Base-by-base conservation (phyloP, 2,113 vertebrate genomes). In the Cryptomyrus ogoouensis region DNA sequence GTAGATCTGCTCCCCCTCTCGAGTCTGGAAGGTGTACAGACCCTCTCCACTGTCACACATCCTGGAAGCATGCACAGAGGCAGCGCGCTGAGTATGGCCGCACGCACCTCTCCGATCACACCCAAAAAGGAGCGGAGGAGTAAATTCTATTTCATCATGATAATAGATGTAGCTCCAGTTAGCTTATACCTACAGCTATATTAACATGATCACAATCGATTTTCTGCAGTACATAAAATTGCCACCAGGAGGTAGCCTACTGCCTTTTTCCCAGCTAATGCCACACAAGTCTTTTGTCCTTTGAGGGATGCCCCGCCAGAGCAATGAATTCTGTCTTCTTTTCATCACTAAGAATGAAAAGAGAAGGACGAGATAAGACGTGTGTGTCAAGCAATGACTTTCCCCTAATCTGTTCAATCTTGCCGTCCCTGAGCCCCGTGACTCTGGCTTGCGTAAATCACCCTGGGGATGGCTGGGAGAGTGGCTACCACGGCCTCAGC, bases 11-110 rank as follows among this genome's bases (percentile, higher is more conserved):
- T 99, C 98, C 0, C 98, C 98, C 17, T 99, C 97, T 92, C 97
- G 96, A 0, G 98, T 99, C 96, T 99, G 98, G 93, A 99, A 99
- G 80, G 98, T 99, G 95, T 98, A 99, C 70, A 99, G 97, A 19
- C 98, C 98, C 94, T 99, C 98, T 0, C 97, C 97, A 0, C 97
- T 97, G 0, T 99, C 98, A 0, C 98, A 99, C 97, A 98, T 98
- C 95, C 98, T 99, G 92, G 1, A 0, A 91, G 53, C 86, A 92
- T 39, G 89, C 44, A 66, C 53, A 91, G 56, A 89, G 19, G 39
- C 80, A 19, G 3, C n/a, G 27, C 0, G 21, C 3, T 35, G 15
- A 39, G 35, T 19, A 1, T 42, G 74, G 10, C 74, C 15, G 8
- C 74, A 80, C 35, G 1, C 15, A 80, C 35, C 35, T 2, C 74